Evolutionary conservation across 2,113 vertebrate species (phyloP).

Genomic region (Oryzias javanicus): DNA sequence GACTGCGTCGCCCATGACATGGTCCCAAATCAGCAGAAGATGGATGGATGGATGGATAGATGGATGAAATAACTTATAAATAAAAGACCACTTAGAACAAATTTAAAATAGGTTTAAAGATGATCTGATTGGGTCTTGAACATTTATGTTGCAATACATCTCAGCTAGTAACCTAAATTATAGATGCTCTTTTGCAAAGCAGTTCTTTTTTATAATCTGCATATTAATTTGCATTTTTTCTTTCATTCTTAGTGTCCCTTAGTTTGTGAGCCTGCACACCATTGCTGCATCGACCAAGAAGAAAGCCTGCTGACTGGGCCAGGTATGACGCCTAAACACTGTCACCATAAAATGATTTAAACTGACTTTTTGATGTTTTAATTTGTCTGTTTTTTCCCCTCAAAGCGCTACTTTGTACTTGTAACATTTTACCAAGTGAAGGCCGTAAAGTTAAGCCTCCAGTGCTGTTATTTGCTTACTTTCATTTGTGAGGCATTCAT

Average conservation of each 20-base stretch:
- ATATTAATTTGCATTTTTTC: slow-evolving; percentile 5
- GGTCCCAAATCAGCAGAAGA: no score
- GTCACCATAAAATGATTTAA: background rate
- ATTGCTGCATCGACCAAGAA: slow-evolving; percentile 78
- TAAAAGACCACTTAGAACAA: no score
- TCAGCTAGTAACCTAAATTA: no score
- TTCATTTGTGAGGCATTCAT: slow-evolving; percentile 1
- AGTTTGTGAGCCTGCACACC: slow-evolving; percentile 82
- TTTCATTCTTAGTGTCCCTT: slow-evolving; percentile 82
- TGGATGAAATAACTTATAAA: no score
- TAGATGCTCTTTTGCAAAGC: no score
- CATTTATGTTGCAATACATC: no score
- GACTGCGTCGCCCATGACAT: no score
- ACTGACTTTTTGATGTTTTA: background rate
- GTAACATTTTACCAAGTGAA: background rate
- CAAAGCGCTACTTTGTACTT: background rate
- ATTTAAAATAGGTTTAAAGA: no score
- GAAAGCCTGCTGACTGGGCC: slow-evolving; percentile 84
- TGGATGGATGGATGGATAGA: no score
- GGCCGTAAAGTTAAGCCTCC: slow-evolving; percentile 1
- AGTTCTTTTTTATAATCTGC: background rate
- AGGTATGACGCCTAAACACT: slow-evolving; percentile 73
- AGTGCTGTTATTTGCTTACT: background rate
- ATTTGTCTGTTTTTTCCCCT: background rate
- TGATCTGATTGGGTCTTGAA: no score